Evolutionary conservation across 1,140 invertebrate species (phyloP).

Genomic region (Leptinotarsa undecemlineata): DNA sequence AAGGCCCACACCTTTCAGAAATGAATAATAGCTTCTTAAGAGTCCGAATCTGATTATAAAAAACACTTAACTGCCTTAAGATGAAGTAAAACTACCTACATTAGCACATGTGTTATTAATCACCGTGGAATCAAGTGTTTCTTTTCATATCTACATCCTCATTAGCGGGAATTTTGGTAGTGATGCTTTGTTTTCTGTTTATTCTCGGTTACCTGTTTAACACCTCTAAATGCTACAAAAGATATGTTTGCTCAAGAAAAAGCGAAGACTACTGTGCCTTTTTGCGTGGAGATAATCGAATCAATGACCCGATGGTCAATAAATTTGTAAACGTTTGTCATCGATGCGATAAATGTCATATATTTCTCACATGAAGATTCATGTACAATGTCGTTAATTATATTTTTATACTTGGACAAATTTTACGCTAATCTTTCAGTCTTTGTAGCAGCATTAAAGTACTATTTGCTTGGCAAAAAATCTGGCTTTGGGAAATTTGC

Average conservation of each 20-base stretch:
- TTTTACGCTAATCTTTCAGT: too few species aligned
- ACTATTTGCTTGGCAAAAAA: too few species aligned
- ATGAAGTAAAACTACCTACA: background rate
- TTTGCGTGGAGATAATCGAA: too few species aligned
- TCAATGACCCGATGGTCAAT: too few species aligned
- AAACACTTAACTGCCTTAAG: background rate
- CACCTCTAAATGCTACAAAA: background rate
- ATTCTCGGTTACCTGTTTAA: background rate
- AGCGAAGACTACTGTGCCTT: too few species aligned
- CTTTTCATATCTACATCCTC: slow-evolving; percentile 5
- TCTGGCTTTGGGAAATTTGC: too few species aligned
- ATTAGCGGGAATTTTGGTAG: slow-evolving; percentile 2
- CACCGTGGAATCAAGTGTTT: slow-evolving; percentile 1
- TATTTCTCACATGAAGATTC: too few species aligned
- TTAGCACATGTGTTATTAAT: slow-evolving; percentile 6
- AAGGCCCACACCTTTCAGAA: background rate
- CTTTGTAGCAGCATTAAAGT: too few species aligned
- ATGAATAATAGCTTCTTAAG: background rate
- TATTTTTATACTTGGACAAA: too few species aligned
- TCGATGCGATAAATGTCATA: too few species aligned
- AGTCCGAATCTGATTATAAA: background rate
- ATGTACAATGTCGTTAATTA: too few species aligned
- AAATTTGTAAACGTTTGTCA: too few species aligned
- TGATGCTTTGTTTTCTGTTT: background rate
- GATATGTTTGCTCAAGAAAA: background rate